These are phyloP conservation scores for Amphiprion ocellaris DNA, from an alignment of 2,113 vertebrate species.

Conservation along the genomic window DNA sequence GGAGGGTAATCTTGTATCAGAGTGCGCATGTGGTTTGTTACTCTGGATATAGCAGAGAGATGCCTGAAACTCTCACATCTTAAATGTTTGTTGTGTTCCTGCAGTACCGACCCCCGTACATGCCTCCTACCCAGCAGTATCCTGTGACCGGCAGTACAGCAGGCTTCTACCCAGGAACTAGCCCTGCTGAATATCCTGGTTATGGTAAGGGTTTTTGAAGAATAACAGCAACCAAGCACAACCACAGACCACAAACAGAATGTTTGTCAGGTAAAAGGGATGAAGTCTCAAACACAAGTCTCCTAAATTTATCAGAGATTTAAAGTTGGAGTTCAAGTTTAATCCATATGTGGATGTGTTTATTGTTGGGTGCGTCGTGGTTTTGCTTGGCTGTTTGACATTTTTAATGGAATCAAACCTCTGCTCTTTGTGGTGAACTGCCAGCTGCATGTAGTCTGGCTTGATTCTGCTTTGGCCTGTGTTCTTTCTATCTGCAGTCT, in stretches of 20 bases:
- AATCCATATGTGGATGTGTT: neutral
- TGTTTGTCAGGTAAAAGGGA: neutral
- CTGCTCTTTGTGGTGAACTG: conserved; percentile 52
- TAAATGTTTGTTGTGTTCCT: conserved; percentile 37
- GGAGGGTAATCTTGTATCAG: no score
- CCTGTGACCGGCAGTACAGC: conserved; percentile 91
- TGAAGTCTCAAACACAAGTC: neutral
- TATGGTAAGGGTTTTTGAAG: conserved; percentile 88
- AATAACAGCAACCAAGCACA: conserved; percentile 53
- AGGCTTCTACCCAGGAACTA: conserved; percentile 93
- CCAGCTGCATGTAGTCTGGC: conserved; percentile 70
- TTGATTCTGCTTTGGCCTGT: conserved; percentile 73
- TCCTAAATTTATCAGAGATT: neutral
- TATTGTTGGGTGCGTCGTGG: conserved; percentile 15
- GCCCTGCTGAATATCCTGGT: conserved; percentile 91
- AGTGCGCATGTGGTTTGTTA: no score
- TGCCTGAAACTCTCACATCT: neutral
- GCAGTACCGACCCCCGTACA: conserved; percentile 92
- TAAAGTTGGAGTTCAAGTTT: neutral
- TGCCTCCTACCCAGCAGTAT: conserved; percentile 94
- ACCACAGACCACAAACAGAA: conserved; percentile 22
- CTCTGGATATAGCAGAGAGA: neutral
- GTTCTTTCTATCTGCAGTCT: conserved; percentile 75
- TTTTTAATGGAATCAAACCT: conserved; percentile 40
- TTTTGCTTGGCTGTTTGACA: conserved; percentile 68